phyloP scores from a whole-genome alignment of 2,113 vertebrate genomes.

The Syngnathus scovelli region DNA sequence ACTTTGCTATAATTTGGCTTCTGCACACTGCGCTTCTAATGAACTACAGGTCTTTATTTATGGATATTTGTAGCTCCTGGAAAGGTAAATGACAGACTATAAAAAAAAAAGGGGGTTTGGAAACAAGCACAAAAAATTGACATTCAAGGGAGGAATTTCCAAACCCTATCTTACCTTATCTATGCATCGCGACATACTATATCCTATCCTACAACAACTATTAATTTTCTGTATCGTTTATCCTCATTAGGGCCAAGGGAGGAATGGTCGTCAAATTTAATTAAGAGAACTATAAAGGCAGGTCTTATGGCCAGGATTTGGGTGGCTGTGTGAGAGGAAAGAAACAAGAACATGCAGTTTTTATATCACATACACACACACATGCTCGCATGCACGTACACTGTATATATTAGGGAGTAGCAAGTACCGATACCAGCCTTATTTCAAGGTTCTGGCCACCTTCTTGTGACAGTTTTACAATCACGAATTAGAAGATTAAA shows the following conservation, averaged over 20 bases:
- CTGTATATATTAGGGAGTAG: background rate
- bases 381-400: background rate
- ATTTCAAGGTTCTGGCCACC: too few relatives aligned
- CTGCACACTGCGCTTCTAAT: background rate
- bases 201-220: background rate
- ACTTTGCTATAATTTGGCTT: background rate
- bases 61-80: too few relatives aligned
- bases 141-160: background rate
- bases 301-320: conserved; percentile 58
- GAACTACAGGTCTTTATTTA: too few relatives aligned
- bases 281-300: conserved; percentile 17
- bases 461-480: too few relatives aligned
- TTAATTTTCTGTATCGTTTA: background rate
- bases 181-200: background rate
- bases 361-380: background rate
- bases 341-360: conserved; percentile 37
- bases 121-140: background rate
- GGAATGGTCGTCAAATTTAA: background rate
- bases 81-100: background rate
- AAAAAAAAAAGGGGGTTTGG: too few relatives aligned
- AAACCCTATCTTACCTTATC: background rate
- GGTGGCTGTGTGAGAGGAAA: conserved; percentile 62
- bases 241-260: background rate
- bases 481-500: too few relatives aligned
- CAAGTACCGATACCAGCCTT: too few relatives aligned